phyloP scores from a whole-genome alignment of 2,888 invertebrate species.

The Creontiades dilutus region DNA sequence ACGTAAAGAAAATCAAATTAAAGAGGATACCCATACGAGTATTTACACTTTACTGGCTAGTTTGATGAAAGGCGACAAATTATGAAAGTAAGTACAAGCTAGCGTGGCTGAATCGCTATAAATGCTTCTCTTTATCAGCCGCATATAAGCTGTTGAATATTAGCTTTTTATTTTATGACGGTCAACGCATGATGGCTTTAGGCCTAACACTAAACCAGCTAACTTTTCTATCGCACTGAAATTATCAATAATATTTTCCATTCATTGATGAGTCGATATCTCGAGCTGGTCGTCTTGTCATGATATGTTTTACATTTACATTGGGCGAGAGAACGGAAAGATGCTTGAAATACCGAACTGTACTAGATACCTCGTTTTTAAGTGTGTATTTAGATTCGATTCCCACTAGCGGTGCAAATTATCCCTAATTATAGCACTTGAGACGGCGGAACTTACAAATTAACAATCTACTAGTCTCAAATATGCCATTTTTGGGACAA shows the following conservation, averaged over 20 bases:
- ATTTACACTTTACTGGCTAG: neutral
- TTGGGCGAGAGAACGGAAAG: neutral
- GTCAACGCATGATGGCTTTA: neutral
- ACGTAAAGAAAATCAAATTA: neutral
- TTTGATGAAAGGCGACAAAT: neutral
- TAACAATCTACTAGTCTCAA: no score
- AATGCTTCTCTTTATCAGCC: neutral
- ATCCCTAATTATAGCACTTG: no score
- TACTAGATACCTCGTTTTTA: no score
- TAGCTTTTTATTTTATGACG: neutral
- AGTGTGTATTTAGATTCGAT: no score
- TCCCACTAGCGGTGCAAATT: no score
- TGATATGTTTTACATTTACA: neutral
- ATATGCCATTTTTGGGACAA: no score
- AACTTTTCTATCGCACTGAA: neutral
- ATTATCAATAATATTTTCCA: neutral
- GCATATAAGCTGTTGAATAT: neutral
- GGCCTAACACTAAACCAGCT: neutral
- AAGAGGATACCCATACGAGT: neutral
- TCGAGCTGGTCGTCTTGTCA: neutral
- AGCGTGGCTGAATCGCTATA: neutral
- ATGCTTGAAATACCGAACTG: no score
- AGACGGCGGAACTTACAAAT: no score
- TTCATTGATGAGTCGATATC: neutral
- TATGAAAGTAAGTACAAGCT: conserved; percentile 7